Conservation (phyloP, 2,113 vertebrate genomes). For the Girardinichthys multiradiatus region DNA sequence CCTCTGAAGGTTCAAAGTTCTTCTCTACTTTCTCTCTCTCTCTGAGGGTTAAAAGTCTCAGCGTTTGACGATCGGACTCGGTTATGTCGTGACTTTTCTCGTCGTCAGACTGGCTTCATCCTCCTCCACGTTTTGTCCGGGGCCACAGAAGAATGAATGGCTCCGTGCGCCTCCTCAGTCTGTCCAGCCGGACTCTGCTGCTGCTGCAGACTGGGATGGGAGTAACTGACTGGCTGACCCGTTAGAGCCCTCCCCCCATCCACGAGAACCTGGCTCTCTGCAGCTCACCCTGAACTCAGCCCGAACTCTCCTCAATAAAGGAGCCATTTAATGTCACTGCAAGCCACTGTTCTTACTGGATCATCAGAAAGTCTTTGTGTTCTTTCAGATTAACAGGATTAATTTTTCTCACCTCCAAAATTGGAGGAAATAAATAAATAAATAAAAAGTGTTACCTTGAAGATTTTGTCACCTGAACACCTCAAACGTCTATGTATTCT, state of each 20-base stretch:
- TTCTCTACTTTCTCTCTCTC: not conserved
- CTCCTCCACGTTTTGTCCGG: slow-evolving; percentile 64
- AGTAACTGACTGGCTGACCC: slow-evolving; percentile 38
- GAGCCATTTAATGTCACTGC: not conserved
- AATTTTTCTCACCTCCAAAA: not conserved
- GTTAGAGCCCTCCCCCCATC: slow-evolving; percentile 31
- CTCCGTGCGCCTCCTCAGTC: slow-evolving; percentile 17
- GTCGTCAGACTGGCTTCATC: slow-evolving; percentile 39
- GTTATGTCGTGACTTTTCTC: not conserved
- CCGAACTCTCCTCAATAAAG: not conserved
- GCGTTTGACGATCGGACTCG: not conserved
- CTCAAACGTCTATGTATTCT: too few species aligned
- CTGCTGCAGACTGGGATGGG: slow-evolving; percentile 39
- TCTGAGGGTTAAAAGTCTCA: not conserved
- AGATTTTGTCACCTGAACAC: too few species aligned
- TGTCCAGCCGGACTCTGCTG: slow-evolving; percentile 16
- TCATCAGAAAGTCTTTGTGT: not conserved
- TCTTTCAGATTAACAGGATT: not conserved
- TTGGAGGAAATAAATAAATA: too few species aligned
- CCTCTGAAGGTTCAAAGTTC: not conserved
- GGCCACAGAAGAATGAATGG: slow-evolving; percentile 70
- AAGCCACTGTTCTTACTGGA: not conserved
- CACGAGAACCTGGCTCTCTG: slow-evolving; percentile 8
- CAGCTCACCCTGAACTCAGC: not conserved
- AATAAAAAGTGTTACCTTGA: too few species aligned